These are phyloP conservation scores for Cancer borealis DNA, from an alignment of 2,888 invertebrate genomes.

Conservation along the genomic window DNA sequence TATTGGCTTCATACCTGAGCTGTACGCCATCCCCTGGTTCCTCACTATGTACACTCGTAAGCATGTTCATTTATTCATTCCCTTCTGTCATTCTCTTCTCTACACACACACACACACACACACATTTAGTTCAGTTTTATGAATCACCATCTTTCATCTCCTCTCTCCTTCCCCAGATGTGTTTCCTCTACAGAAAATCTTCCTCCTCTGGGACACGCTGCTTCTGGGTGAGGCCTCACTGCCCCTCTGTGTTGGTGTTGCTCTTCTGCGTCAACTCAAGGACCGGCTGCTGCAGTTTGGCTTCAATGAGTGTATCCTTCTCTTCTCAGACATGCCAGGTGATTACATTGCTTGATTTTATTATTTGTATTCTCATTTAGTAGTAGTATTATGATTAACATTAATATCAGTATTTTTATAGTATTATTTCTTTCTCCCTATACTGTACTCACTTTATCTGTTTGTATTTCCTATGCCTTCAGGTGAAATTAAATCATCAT, in stretches of 20 bases:
- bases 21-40: slow-evolving; percentile 99
- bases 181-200: slow-evolving; percentile 97
- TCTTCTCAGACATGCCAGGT: slow-evolving; percentile 98
- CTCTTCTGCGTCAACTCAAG: slow-evolving; percentile 92
- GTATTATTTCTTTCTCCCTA: too few species aligned
- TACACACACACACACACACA: too few species aligned
- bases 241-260: slow-evolving; percentile 96
- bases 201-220: slow-evolving; percentile 98
- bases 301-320: slow-evolving; percentile 98
- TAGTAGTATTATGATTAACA: not conserved
- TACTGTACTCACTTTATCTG: too few species aligned
- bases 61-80: slow-evolving; percentile 79
- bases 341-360: slow-evolving; percentile 4
- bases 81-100: not conserved
- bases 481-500: too few species aligned
- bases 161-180: slow-evolving; percentile 86
- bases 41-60: slow-evolving; percentile 98
- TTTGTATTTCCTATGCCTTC: too few species aligned
- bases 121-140: not conserved
- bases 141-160: not conserved
- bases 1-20: slow-evolving; percentile 96
- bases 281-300: slow-evolving; percentile 91
- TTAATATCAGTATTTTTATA: not conserved
- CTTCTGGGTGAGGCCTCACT: slow-evolving; percentile 95
- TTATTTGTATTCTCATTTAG: not conserved